Percentiles rank a stretch among this genome's conserved stretches.
Conservation (phyloP, 2,888 invertebrate species). For the Mesorhabditis spiculigera region DNA sequence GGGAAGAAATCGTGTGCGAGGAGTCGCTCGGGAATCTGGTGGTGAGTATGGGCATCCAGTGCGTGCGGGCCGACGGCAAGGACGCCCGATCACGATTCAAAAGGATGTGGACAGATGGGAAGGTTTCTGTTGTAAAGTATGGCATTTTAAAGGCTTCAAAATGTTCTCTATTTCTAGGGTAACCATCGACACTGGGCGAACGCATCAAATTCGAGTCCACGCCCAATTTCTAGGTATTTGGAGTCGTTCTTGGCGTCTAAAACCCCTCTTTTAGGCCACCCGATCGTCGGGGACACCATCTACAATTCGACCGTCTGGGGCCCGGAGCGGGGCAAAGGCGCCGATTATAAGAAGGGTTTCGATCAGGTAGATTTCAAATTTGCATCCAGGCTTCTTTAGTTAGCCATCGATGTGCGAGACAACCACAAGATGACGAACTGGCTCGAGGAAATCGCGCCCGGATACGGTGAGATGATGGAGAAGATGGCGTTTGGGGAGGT, state of each 20-base stretch:
- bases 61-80: slow-evolving; percentile 80
- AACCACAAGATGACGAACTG: slow-evolving; percentile 39
- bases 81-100: slow-evolving; percentile 20
- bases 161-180: slow-evolving; percentile 63
- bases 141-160: background rate
- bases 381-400: slow-evolving; percentile 18
- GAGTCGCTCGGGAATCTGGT: slow-evolving; percentile 53
- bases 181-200: slow-evolving; percentile 89
- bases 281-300: slow-evolving; percentile 92
- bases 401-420: slow-evolving; percentile 35
- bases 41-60: slow-evolving; percentile 94
- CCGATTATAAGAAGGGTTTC: slow-evolving; percentile 67
- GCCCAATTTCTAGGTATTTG: slow-evolving; percentile 84
- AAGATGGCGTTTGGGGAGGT: slow-evolving; percentile 31
- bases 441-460: slow-evolving; percentile 44
- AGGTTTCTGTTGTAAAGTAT: slow-evolving; percentile 76
- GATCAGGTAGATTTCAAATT: slow-evolving; percentile 29
- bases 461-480: slow-evolving; percentile 39
- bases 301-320: slow-evolving; percentile 93
- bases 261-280: slow-evolving; percentile 71
- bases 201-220: slow-evolving; percentile 98
- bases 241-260: background rate
- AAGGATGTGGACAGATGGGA: slow-evolving; percentile 38
- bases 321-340: slow-evolving; percentile 82
- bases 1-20: slow-evolving; percentile 47